Evolutionary conservation across 2,113 vertebrate species (phyloP), one percentile per base, ranked within the genome.

Genomic region (Ptilonorhynchus violaceus): DNA sequence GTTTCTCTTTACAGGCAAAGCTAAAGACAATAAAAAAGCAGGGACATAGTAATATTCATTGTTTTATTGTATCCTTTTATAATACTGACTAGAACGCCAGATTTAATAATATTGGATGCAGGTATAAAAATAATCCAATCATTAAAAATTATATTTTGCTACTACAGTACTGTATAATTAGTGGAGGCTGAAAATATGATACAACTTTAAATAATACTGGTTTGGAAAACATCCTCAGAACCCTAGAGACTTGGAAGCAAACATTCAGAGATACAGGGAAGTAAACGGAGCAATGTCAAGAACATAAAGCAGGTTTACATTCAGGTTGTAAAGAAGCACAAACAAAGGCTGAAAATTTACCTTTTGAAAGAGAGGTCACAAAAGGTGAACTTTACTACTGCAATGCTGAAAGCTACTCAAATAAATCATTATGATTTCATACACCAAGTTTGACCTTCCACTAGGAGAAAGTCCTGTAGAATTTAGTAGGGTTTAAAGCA

Each of bases 1-100:
- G 16, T 11, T 74, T 63, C 16, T 62, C 60, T 62, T 49, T 30
- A 52, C 20, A 80, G 31, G 30, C 31, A 90, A 70, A 88, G 35
- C 10, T 59, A 42, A 89, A 81, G 30, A 79, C 31, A 91, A 93
- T 74, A 62, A 92, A 96, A 90, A 92, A 81, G 21, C 91, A 53
- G 77, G 69, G 53, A 72, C 93, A 60, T 8, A 52, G 47, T 95
- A 88, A 96, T 97, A 98, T 79, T 97, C 44, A 93, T 92, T 73
- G 44, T 93, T 98, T 98, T 98, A 98, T 98, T 98, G 94, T 96
- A 96, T 98, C 70, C 69, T 97, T 97, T 96, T 91, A 92, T 89
- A 88, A 94, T 89, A 93, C 98, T 98, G 98, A 98, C 98, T 98
- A 98, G 95, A 98, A 98, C 98, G 98, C 97, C 98, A 98, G 98